These are phyloP conservation scores for Drosophila cardini DNA, from an alignment of 1,140 invertebrate genomes.

Conservation along the genomic window DNA sequence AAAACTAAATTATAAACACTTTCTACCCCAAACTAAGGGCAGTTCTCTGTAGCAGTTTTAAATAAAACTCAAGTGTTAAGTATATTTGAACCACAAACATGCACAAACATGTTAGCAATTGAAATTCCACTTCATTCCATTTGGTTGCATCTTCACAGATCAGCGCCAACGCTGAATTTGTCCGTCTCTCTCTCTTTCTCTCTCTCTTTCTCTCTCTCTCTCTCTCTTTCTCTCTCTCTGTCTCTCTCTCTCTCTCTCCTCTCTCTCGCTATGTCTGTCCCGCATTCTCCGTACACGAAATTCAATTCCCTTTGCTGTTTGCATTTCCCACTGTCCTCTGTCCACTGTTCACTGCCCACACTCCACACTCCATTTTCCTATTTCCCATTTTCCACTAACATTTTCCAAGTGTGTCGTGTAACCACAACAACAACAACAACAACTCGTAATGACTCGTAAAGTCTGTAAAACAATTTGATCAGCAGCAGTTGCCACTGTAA, in stretches of 20 bases:
- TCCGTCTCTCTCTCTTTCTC: too few species aligned
- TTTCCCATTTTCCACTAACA: slow-evolving; percentile 12
- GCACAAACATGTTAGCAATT: background rate
- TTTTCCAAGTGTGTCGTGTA: slow-evolving; percentile 35
- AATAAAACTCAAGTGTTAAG: background rate
- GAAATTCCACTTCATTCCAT: slow-evolving; percentile 23
- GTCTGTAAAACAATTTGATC: slow-evolving; percentile 62
- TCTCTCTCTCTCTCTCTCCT: too few species aligned
- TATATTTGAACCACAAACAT: slow-evolving; percentile 1
- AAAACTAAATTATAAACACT: too few species aligned
- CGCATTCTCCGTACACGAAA: slow-evolving; percentile 37
- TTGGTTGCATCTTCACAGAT: slow-evolving; percentile 26
- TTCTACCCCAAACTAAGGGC: too few species aligned
- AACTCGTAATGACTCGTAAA: slow-evolving; percentile 46
- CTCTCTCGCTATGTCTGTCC: too few species aligned
- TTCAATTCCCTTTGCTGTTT: slow-evolving; percentile 12
- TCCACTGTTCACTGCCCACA: too few species aligned
- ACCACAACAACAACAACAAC: slow-evolving; percentile 29
- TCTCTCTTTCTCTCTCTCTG: too few species aligned
- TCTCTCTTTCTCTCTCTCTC: too few species aligned
- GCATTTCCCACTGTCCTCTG: background rate
- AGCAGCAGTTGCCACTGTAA: slow-evolving; percentile 14
- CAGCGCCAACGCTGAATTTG: slow-evolving; percentile 22
- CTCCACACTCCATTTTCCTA: too few species aligned
- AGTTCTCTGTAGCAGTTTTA: background rate